These are phyloP conservation scores for Amiota communis DNA, from an alignment of 2,888 invertebrate genomes.

Conservation along the genomic window DNA sequence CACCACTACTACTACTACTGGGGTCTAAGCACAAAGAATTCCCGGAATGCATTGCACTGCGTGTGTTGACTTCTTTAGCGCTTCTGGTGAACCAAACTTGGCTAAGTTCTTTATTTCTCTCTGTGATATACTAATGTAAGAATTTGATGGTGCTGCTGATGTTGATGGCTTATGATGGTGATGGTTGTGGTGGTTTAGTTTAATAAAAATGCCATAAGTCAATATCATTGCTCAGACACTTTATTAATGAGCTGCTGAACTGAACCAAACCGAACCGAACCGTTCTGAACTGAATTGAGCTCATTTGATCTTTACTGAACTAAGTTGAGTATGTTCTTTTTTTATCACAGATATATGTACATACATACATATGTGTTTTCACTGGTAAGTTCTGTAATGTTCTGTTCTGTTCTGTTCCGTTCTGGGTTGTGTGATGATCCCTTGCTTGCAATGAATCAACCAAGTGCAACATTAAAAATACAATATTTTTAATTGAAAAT, in stretches of 20 bases:
- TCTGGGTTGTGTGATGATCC: no score
- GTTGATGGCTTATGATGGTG: background rate
- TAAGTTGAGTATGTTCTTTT: no score
- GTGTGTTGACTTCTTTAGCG: conserved; percentile 16
- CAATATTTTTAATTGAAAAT: conserved; percentile 23
- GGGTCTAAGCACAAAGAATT: conserved; percentile 58
- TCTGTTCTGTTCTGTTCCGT: no score
- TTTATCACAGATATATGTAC: no score
- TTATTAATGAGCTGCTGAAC: conserved; percentile 17
- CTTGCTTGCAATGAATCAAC: background rate
- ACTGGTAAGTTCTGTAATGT: no score
- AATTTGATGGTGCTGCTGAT: background rate
- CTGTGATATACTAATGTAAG: no score
- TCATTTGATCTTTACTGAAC: no score
- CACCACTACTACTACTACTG: background rate
- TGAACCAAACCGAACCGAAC: no score
- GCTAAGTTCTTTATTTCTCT: no score
- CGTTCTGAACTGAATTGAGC: no score
- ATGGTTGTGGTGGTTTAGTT: background rate
- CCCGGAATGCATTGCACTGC: conserved; percentile 52
- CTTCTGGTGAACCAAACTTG: background rate
- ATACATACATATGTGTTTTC: no score
- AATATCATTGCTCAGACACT: conserved; percentile 50
- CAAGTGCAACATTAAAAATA: conserved; percentile 23
- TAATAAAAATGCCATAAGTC: conserved; percentile 67